Evolutionary conservation across 2,797 vertebrate species (phyloP), one percentile per base, ranked within the genome.

Genomic region (Sorex maritimensis): DNA sequence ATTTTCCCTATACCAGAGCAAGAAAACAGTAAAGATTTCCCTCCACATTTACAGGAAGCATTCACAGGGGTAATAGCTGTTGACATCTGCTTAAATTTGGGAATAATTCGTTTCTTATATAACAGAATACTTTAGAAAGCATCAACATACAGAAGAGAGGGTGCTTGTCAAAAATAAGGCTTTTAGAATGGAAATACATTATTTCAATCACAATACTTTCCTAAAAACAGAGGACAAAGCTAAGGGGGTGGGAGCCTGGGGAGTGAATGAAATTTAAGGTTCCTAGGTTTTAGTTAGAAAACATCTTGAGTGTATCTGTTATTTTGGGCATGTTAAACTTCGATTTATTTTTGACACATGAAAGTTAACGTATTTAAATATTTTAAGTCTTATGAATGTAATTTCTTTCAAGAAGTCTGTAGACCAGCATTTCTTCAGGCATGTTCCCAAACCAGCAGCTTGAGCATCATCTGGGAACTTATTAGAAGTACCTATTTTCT

Each of bases 41-140:
- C 92, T 15, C 82, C 72, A 81, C 68, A 94, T 88, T 95, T 69
- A 96, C 71, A 24, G 94, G 92, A 95, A 97, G 82, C 79, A 96
- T 95, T 97, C 88, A 91, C 71, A 91, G 94, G 74, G 52, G 73
- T 92, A 97, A 95, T 92, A 97, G 75, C 86, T 95, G 63, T 88
- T 96, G 94, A 95, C 81, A 88, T 95, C 93, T 96, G 87, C 84
- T 97, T 97, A 96, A 97, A 97, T 94, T 96, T 74, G 38, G 88
- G 68, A 97, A 91, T 96, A 95, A 97, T 96, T 97, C 96, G 23
- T 79, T 97, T n/a, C 84, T 97, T 96, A 94, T 65, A 55, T 90
- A 97, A 96, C 38, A 95, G 65, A 86, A 82, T 95, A 95, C 95
- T 96, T 95, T 81, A 92, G 80, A 95, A 96, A 94, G 80, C 80